A percentile compares a stretch with the other conserved stretches of the same genome.
These are phyloP conservation scores for Parotocinclus haroldoi DNA, from an alignment of 2,797 vertebrate species.

Conservation along the genomic window DNA sequence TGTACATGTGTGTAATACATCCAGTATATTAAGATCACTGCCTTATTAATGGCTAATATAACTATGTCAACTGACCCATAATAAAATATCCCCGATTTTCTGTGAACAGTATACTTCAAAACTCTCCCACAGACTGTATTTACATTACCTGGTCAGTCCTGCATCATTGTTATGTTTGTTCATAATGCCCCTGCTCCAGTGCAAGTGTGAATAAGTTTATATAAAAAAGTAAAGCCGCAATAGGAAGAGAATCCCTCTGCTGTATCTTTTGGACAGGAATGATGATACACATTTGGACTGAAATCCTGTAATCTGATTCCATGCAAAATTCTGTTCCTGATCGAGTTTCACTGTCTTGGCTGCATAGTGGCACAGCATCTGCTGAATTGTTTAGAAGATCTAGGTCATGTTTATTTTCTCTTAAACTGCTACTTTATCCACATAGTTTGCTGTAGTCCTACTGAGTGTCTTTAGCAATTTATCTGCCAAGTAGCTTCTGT, in stretches of 20 bases:
- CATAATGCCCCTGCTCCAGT: no score
- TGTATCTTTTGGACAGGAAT: constrained; percentile 6
- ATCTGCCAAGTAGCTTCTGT: constrained; percentile 3
- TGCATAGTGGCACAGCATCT: constrained; percentile 37
- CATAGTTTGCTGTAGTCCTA: constrained; percentile 3
- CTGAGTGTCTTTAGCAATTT: constrained; percentile 16
- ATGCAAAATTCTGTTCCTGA: constrained; percentile 27
- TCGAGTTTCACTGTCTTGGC: constrained; percentile 35
- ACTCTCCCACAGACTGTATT: not conserved
- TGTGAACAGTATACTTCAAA: no score
- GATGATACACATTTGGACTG: constrained; percentile 21
- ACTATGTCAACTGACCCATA: no score
- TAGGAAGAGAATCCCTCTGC: constrained; percentile 10
- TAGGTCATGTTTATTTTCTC: constrained; percentile 40
- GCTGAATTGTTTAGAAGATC: constrained; percentile 40
- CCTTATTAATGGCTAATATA: not conserved
- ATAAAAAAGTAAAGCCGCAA: not conserved
- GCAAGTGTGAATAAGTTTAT: not conserved
- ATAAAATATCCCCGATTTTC: no score
- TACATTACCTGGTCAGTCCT: constrained; percentile 11
- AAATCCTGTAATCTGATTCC: constrained; percentile 10
- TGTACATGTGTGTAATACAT: constrained; percentile 1
- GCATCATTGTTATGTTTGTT: constrained; percentile 3
- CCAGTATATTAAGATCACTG: not conserved
- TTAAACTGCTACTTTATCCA: constrained; percentile 33